Conservation (phyloP, 2,113 vertebrate genomes). For the Dissostichus mawsoni region DNA sequence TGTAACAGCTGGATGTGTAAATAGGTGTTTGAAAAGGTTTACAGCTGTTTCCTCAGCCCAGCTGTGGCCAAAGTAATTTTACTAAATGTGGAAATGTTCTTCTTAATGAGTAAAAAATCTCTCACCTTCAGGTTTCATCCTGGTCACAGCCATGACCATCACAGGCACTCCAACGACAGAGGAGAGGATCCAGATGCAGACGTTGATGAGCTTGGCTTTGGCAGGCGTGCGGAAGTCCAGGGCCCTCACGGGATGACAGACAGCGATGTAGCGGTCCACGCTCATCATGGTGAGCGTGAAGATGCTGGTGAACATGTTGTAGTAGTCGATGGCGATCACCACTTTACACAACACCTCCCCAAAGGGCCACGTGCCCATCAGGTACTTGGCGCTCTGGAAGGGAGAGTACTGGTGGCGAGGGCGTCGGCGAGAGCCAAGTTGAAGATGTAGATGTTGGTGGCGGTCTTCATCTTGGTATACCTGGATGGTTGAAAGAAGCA, state of each 20-base stretch:
- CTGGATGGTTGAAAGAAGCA: conserved; percentile 74
- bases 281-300: conserved; percentile 99
- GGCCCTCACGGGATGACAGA: conserved; percentile 94
- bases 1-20: too few species aligned
- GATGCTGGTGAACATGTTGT: conserved; percentile 99
- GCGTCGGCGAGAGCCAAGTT: conserved; percentile 95
- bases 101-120: conserved; percentile 6
- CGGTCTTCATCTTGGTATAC: conserved; percentile 98
- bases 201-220: conserved; percentile 96
- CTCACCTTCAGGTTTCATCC: conserved; percentile 86
- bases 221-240: conserved; percentile 93
- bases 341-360: conserved; percentile 93
- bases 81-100: too few species aligned
- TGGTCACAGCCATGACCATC: conserved; percentile 94
- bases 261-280: conserved; percentile 95
- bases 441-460: conserved; percentile 99
- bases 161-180: conserved; percentile 93
- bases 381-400: conserved; percentile 96
- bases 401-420: conserved; percentile 94
- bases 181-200: conserved; percentile 96
- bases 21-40: too few species aligned
- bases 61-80: too few species aligned
- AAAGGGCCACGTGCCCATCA: conserved; percentile 97
- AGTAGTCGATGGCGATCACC: conserved; percentile 96
- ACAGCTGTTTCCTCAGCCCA: too few species aligned